Evolutionary conservation across 1,140 invertebrate genomes (phyloP).

Genomic region (Oncopodura yosiiana): DNA sequence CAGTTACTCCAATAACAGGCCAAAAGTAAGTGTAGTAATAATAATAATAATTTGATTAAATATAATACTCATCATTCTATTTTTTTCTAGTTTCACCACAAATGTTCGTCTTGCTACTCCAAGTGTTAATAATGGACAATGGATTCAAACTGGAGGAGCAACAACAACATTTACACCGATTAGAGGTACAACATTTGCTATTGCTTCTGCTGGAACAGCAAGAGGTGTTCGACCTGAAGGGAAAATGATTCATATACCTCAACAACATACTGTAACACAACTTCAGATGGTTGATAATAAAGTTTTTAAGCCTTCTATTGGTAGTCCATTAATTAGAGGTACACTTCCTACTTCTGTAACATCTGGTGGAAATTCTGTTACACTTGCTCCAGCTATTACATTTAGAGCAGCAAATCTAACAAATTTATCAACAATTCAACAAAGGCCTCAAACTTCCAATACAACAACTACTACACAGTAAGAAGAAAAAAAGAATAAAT

Average conservation of each 20-base stretch:
- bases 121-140: conserved; percentile 32
- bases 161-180: conserved; percentile 11
- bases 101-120: conserved; percentile 15
- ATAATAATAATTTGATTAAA: not conserved
- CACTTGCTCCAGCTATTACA: conserved; percentile 28
- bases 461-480: conserved; percentile 25
- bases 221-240: conserved; percentile 26
- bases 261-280: conserved; percentile 19
- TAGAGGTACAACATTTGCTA: conserved; percentile 25
- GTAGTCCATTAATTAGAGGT: conserved; percentile 25
- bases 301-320: conserved; percentile 28
- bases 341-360: conserved; percentile 16
- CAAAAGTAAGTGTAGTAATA: conserved; percentile 25
- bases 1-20: conserved; percentile 32
- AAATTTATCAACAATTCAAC: conserved; percentile 22
- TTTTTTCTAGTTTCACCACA: conserved; percentile 19
- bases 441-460: conserved; percentile 18
- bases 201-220: conserved; percentile 6
- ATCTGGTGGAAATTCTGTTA: conserved; percentile 4
- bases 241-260: conserved; percentile 35
- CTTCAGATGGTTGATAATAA: conserved; percentile 33
- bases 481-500: too few species aligned
- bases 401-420: conserved; percentile 27
- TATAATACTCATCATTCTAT: not conserved
- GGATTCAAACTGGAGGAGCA: conserved; percentile 26